Evolutionary conservation across 2,113 vertebrate species (phyloP).

Genomic region (Pteronura brasiliensis): DNA sequence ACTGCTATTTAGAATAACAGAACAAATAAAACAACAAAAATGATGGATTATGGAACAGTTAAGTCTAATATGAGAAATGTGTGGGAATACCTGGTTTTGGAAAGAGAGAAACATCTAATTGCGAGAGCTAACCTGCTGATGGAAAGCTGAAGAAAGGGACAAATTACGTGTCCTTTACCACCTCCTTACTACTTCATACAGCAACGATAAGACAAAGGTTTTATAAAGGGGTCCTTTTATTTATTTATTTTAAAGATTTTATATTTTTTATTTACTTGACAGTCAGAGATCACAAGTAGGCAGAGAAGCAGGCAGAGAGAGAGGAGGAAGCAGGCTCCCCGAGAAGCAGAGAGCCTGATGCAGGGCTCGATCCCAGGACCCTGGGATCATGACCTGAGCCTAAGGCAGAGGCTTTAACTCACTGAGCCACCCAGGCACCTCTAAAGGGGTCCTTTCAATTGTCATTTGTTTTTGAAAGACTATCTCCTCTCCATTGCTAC

Average conservation of each 20-base stretch:
- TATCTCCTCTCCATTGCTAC: neutral
- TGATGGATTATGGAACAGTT: neutral
- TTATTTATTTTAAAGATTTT: too few relatives aligned
- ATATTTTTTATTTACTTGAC: too few relatives aligned
- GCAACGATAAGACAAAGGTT: neutral
- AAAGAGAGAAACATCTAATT: neutral
- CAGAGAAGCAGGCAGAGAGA: too few relatives aligned
- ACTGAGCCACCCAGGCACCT: too few relatives aligned
- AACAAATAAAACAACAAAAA: slow-evolving; percentile 20
- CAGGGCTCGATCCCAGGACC: too few relatives aligned
- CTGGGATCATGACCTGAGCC: too few relatives aligned
- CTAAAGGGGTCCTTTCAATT: neutral
- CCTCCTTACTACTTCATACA: neutral
- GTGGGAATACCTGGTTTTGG: slow-evolving; percentile 18
- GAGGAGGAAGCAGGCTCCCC: too few relatives aligned
- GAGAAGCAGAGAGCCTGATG: too few relatives aligned
- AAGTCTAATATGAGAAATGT: neutral
- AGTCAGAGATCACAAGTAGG: too few relatives aligned
- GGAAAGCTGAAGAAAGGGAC: neutral
- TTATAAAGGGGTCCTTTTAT: neutral
- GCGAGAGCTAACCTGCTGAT: neutral
- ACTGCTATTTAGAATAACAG: neutral
- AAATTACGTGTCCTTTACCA: neutral
- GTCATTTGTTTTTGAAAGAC: slow-evolving; percentile 2
- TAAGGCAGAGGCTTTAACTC: too few relatives aligned